These are phyloP conservation scores for cattle (Bos taurus) DNA, from an alignment of 2,113 vertebrate genomes.

Conservation along the genomic window ARS-UCD2.0 NC_037348.1:19748501-19749000, in stretches of 20 bases:
- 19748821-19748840: neutral
- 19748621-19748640: neutral
- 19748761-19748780: neutral
- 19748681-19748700: neutral
- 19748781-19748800: neutral
- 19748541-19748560: neutral
- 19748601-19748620: neutral
- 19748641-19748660: neutral
- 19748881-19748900: neutral
- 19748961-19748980: neutral
- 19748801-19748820: fast-evolving
- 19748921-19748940: neutral
- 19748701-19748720: neutral
- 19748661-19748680: neutral
- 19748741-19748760: too few species aligned
- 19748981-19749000: neutral
- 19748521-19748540: neutral
- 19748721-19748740: neutral
- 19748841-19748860: neutral
- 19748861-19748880: neutral
- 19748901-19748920: neutral
- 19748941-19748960: neutral
- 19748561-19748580: neutral
- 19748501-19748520: neutral
- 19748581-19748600: neutral